Evolutionary conservation across 2,888 invertebrate species (phyloP), one percentile per base, ranked within the genome.

Genomic region (Exephanes ischioxanthus): DNA sequence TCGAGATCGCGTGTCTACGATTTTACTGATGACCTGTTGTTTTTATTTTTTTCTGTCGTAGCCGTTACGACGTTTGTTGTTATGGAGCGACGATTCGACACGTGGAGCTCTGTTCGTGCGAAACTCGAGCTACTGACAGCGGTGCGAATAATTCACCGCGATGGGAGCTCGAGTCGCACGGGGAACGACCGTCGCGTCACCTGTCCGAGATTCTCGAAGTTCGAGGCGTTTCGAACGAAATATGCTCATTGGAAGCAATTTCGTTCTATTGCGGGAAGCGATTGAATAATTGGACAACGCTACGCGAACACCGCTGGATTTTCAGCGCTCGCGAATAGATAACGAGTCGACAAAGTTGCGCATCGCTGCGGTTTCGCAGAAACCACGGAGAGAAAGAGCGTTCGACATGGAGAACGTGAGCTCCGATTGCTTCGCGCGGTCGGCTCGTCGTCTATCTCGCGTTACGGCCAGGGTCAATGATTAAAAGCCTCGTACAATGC

Each of bases 251-350:
- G 48, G 11, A 73, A 68, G 16, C 84, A 80, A 84, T 79, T 68
- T 48, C 14, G 30, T 51, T 76, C 58, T 30, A 73, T 80, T 81
- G 53, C 61, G 16, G 26, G 63, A 58, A 71, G 70, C 71, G 66
- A 82, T 82, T 76, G 77, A 76, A 79, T 73, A 79, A 85, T 79
- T 72, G 79, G 85, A 66, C 45, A 55, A 45, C 48, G 26, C 37
- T 45, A 45, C 30, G 9, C 3, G 45, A 71, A 30, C 33, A 9
- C 30, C n/a, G 48, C 26, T 7, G 37, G 63, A 37, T 37, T 37
- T 37, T 30, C n/a, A 16, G 37, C 33, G 19, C 16, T 16, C 45
- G 9, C 3, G 77, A 11, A 61, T 2, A 45, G 45, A 58, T 37
- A 41, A 41, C 41, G 41, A 41, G 11, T 41, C 41, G 9, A 11